Evolutionary conservation across 2,888 invertebrate species (phyloP), one percentile per base, ranked within the genome.

Genomic region (Rhamphomyia laevipes): DNA sequence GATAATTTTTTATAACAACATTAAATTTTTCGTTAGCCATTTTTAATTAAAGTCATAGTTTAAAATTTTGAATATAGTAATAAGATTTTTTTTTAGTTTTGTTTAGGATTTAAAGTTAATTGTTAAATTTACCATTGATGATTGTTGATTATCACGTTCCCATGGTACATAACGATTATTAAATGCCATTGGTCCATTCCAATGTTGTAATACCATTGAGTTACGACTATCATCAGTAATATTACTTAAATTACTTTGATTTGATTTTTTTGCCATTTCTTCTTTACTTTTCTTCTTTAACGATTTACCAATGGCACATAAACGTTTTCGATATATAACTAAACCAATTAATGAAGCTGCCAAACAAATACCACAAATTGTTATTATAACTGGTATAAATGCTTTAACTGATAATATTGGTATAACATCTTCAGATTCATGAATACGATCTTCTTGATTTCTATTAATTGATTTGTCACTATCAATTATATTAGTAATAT

Each of bases 121-220:
- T 54, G 54, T 27, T 27, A 57, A 73, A 73, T 67, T 73, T 71
- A 52, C 57, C 54, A 56, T 46, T 7, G 53, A 46, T 48, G 62
- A 59, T 54, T 70, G 66, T 56, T 72, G 72, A 47, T 71, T 67
- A 48, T 82, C 81, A 38, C 77, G 73, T 51, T 81, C 84, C 86
- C 88, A 89, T 17, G 84, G 80, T 59, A 89, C 88, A 67, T 90
- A 90, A 56, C 88, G 77, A 73, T 89, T 90, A 61, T 80, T 83
- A 64, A 82, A 81, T 10, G 86, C 86, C 55, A 83, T 78, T 12
- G 86, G 86, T 15, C 86, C 84, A 53, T 83, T 77, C 89, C 89
- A 89, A 62, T 85, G 79, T 65, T 86, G 85, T 69, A 89, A 71
- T 7, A 78, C 79, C 61, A 82, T 70, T 48, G 70, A 70, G 52